Conservation (phyloP, 2,113 vertebrate species). For the Charadrius vociferus region DNA sequence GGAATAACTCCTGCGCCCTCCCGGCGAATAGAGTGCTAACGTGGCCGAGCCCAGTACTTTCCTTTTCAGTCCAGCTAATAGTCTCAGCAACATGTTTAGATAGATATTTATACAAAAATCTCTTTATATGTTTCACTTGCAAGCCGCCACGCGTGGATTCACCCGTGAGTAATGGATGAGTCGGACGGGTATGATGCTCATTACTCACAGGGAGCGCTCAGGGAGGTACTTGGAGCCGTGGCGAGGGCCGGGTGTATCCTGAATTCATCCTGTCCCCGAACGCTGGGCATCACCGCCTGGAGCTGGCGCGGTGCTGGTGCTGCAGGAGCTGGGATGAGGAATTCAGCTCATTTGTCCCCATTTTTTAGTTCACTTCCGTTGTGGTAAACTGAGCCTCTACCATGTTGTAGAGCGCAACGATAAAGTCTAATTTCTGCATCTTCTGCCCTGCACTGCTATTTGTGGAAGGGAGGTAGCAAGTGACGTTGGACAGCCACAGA, state of each 20-base stretch:
- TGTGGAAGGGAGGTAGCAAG: slow-evolving; percentile 25
- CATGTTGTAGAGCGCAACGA: fast-evolving
- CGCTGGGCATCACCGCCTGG: not conserved
- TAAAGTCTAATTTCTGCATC: not conserved
- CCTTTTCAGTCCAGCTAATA: not conserved
- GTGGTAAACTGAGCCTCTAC: not conserved
- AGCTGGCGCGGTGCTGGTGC: not conserved
- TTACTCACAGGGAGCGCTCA: slow-evolving; percentile 16
- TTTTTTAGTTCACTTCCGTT: not conserved
- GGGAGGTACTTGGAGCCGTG: slow-evolving; percentile 16
- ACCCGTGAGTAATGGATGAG: slow-evolving; percentile 42
- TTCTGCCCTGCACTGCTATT: not conserved
- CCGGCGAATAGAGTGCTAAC: not conserved
- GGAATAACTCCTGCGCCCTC: not conserved
- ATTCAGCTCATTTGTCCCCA: not conserved
- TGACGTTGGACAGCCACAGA: not conserved
- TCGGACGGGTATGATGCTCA: slow-evolving; percentile 23
- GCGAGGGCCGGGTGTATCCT: not conserved
- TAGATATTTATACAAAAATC: not conserved
- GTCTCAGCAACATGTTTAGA: not conserved
- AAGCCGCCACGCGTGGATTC: slow-evolving; percentile 14
- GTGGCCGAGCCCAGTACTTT: not conserved
- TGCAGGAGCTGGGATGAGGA: not conserved
- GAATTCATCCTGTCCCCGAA: not conserved
- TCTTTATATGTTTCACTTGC: not conserved